Base-by-base conservation (phyloP, 2,797 vertebrate genomes). In the Malacoraja senta region DNA sequence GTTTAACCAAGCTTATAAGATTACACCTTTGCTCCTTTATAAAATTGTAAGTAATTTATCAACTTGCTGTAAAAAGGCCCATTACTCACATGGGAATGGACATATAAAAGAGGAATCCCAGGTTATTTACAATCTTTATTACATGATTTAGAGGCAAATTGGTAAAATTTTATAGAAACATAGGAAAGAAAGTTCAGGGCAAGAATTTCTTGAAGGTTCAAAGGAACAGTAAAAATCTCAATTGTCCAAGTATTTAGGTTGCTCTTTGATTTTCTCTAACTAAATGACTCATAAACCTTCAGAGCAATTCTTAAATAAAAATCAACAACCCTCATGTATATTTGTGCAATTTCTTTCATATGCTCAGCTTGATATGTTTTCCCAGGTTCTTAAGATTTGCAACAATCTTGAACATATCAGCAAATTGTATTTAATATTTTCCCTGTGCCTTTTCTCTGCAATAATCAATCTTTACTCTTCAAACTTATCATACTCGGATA, bases 1-100 rank as follows among this genome's bases (percentile, higher is more conserved):
- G 38, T 91, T 91, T 91, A 72, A n/a, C 81, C 24, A 26, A 91
- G 90, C 68, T 72, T 91, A 26, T 91, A 74, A 65, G 24, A 63
- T 74, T 44, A 44, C 71, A 26, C 38, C 72, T 44, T 53, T 91
- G 90, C 26, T 74, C 38, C 38, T 1, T 44, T 71, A 53, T 68
- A 53, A 91, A 91, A 53, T 74, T 74, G 13, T 74, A 24, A 10
- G 90, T 53, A 74, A 91, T 74, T 71, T 74, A 53, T 91, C 90
- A 91, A 74, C 35, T 91, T 91, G 65, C 35, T 29, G 38, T 26
- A 91, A 91, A 24, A 35, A 91, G 88, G 21, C 2, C 8, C 8
- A 72, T 13, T 71, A 72, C 68, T 9, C 88, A 26, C 24, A 10
- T 44, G 65, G 35, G 90, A 91, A 91, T 74, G 53, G 71, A 74